phyloP scores from a whole-genome alignment of 2,888 invertebrate genomes.

The Panopea generosa region DNA sequence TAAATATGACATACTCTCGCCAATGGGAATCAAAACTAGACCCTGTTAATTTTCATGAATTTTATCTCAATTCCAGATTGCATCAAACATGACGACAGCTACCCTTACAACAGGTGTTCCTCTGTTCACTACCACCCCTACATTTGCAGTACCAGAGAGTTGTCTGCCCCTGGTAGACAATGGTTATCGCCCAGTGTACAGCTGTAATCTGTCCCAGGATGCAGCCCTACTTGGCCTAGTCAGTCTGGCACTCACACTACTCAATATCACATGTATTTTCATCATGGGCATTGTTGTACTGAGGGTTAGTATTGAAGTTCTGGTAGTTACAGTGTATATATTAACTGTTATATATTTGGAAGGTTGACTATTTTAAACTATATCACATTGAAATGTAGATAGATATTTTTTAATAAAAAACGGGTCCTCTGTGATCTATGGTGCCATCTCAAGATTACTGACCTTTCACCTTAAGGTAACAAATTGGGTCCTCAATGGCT shows the following conservation, averaged over 20 bases:
- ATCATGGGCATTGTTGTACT: slow-evolving; percentile 92
- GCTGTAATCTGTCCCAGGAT: slow-evolving; percentile 91
- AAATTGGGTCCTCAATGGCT: too few species aligned
- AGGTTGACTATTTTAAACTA: too few species aligned
- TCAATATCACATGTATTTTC: slow-evolving; percentile 94
- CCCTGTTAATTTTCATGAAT: too few species aligned
- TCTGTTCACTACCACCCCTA: slow-evolving; percentile 4
- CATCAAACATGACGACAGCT: slow-evolving; percentile 5
- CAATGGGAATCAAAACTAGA: too few species aligned
- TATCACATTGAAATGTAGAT: too few species aligned
- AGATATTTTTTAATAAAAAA: too few species aligned
- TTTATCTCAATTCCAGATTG: background rate
- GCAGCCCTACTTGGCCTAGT: slow-evolving; percentile 92
- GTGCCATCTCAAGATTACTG: too few species aligned
- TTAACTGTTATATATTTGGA: too few species aligned
- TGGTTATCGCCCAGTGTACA: slow-evolving; percentile 88
- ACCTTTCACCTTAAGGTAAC: too few species aligned
- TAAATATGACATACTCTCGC: too few species aligned
- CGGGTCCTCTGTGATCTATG: too few species aligned
- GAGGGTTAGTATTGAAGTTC: slow-evolving; percentile 86
- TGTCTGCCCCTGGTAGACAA: slow-evolving; percentile 73
- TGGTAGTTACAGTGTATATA: background rate
- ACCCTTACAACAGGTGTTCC: background rate
- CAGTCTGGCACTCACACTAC: slow-evolving; percentile 91
- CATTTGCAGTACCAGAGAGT: background rate